These are phyloP conservation scores for Amphilophus citrinellus DNA, from an alignment of 2,113 vertebrate genomes.

Conservation along the genomic window DNA sequence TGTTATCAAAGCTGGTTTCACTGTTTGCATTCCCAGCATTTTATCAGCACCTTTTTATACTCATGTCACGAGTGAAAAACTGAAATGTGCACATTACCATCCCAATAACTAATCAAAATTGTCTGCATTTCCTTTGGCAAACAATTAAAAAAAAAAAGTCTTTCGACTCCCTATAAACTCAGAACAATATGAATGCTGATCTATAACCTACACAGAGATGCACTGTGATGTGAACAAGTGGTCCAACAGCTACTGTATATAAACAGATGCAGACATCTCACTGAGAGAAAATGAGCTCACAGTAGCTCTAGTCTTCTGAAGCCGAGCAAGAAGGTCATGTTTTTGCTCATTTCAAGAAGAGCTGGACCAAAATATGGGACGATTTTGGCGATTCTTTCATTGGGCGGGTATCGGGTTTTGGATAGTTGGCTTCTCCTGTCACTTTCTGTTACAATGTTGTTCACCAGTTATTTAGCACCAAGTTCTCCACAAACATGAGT, in stretches of 20 bases:
- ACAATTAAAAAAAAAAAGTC: not conserved
- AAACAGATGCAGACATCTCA: not conserved
- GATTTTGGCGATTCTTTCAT: not conserved
- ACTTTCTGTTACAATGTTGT: not conserved
- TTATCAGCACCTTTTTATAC: fast-evolving
- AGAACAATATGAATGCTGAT: not conserved
- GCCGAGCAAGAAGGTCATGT: not conserved
- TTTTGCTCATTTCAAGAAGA: not conserved
- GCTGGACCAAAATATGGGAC: not conserved
- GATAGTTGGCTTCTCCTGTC: not conserved
- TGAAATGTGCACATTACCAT: not conserved
- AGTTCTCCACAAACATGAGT: not conserved
- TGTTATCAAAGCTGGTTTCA: not conserved
- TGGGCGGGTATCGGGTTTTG: not conserved
- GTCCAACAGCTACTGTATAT: not conserved
- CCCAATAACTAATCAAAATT: not conserved
- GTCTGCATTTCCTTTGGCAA: not conserved
- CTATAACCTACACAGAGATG: not conserved
- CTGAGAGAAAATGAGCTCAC: not conserved
- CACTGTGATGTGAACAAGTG: not conserved
- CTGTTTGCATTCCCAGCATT: not conserved
- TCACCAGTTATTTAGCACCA: not conserved
- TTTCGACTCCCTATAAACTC: not conserved
- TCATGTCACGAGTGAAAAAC: not conserved
- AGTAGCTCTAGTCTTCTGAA: not conserved